Percentiles rank a stretch among this genome's conserved stretches.
phyloP scores from a whole-genome alignment of 2,888 invertebrate species.

The Nysson spinosus region DNA sequence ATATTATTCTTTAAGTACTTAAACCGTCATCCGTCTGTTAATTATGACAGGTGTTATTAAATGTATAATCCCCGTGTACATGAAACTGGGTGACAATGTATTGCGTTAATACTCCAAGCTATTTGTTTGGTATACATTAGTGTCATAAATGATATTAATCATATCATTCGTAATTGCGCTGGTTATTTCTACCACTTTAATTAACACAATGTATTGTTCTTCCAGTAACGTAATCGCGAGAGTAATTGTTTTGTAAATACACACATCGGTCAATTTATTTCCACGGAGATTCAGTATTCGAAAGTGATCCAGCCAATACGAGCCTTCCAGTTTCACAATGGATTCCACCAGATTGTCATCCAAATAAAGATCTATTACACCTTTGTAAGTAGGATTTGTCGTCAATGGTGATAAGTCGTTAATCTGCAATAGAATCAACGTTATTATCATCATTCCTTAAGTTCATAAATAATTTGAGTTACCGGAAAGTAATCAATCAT shows the following conservation, averaged over 20 bases:
- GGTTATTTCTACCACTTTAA: no score
- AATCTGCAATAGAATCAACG: conserved; percentile 78
- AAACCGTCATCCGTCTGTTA: conserved; percentile 9
- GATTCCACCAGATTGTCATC: conserved; percentile 86
- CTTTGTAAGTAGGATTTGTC: conserved; percentile 83
- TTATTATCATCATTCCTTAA: no score
- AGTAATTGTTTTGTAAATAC: no score
- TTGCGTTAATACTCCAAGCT: no score
- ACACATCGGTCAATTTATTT: conserved; percentile 85
- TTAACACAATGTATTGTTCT: no score
- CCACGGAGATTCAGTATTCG: conserved; percentile 87
- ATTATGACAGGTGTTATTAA: background rate
- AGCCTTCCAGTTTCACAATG: conserved; percentile 85
- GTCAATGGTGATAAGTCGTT: conserved; percentile 81
- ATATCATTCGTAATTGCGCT: no score
- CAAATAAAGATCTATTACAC: conserved; percentile 85
- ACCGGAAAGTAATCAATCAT: no score
- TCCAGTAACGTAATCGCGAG: background rate
- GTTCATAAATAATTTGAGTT: no score
- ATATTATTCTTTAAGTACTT: background rate
- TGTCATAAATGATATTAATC: no score
- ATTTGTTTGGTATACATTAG: no score
- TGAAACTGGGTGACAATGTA: background rate
- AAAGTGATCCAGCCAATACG: conserved; percentile 88
- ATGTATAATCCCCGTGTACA: conserved; percentile 5